A percentile compares a stretch with the other conserved stretches of the same genome.
phyloP scores from a whole-genome alignment of 2,113 vertebrate species.

The Vulpes vulpes region DNA sequence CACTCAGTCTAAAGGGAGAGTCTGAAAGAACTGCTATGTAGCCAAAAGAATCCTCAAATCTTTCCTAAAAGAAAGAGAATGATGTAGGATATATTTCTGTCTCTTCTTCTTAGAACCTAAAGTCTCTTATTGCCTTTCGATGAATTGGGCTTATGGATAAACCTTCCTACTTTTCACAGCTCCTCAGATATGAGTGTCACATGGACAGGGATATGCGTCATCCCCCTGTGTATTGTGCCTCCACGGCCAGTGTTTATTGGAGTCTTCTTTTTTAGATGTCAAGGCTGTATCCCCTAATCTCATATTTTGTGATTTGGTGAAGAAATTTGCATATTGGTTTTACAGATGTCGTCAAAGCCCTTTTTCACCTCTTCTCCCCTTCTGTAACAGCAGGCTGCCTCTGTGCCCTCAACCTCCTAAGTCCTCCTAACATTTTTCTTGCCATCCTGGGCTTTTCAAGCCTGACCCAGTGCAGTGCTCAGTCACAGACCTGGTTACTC shows the following conservation, averaged over 20 bases:
- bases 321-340: background rate
- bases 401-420: background rate
- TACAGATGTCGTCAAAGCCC: background rate
- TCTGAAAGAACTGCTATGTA: background rate
- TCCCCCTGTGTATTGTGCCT: background rate
- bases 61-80: background rate
- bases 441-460: background rate
- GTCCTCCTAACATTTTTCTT: background rate
- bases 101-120: background rate
- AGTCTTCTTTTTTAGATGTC: background rate
- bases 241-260: background rate
- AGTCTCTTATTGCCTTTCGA: background rate
- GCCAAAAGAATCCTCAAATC: background rate
- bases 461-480: background rate
- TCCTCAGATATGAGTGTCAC: rapidly evolving
- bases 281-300: background rate
- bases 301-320: background rate
- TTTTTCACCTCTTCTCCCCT: background rate
- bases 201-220: background rate
- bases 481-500: background rate
- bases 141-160: background rate
- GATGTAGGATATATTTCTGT: background rate
- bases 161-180: background rate
- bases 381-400: background rate
- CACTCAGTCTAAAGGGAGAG: background rate